Conservation (phyloP, 2,113 vertebrate genomes). For the Meles meles region DNA sequence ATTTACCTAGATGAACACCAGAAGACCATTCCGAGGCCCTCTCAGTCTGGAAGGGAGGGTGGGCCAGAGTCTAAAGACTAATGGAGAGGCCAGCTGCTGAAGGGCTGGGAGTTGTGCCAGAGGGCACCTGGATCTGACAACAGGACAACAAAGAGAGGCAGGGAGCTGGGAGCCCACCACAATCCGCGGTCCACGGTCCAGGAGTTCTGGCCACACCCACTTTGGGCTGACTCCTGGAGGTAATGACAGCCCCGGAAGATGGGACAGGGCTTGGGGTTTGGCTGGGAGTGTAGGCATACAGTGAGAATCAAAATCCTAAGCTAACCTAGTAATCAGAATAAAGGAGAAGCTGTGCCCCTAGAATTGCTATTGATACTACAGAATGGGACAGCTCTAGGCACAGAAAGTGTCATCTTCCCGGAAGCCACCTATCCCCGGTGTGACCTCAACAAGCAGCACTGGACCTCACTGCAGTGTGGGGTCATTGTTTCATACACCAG, state of each 20-base stretch:
- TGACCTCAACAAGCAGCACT: background rate
- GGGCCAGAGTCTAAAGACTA: background rate
- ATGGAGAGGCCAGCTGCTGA: background rate
- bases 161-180: background rate
- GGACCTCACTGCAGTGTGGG: rapidly evolving
- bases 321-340: background rate
- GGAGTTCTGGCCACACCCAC: background rate
- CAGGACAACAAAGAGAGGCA: too few species aligned
- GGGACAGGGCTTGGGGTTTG: background rate
- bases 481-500: rapidly evolving
- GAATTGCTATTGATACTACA: background rate
- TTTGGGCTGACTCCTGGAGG: background rate
- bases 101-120: background rate
- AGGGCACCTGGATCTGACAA: too few species aligned
- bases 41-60: background rate
- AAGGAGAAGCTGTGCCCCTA: background rate
- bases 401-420: background rate
- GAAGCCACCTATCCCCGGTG: background rate
- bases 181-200: too few species aligned
- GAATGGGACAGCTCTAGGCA: background rate
- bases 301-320: background rate
- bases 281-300: background rate
- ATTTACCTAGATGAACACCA: background rate
- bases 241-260: background rate
- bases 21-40: background rate